A percentile compares a stretch with the other conserved stretches of the same genome.
phyloP scores from a whole-genome alignment of 1,140 invertebrate species.

The Drosophila sulfurigaster region DNA sequence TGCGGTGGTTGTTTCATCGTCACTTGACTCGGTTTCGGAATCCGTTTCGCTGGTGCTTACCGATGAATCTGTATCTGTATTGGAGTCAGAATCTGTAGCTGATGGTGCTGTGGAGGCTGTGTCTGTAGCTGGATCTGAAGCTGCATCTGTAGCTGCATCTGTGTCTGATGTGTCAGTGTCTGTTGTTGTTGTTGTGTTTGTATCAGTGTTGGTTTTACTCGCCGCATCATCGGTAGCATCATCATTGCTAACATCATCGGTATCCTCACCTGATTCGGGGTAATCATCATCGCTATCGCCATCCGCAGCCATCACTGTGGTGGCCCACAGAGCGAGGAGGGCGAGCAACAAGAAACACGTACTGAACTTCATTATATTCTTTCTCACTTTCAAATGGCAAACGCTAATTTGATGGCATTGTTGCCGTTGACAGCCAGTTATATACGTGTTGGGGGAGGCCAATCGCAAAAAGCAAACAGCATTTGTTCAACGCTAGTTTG shows the following conservation, averaged over 20 bases:
- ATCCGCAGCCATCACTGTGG: background rate
- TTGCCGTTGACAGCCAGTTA: constrained; percentile 19
- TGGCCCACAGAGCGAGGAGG: constrained; percentile 36
- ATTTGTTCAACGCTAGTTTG: constrained; percentile 2
- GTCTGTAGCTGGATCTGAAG: background rate
- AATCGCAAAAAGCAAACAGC: background rate
- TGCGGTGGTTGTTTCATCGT: background rate
- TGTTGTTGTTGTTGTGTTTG: background rate
- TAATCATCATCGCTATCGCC: background rate
- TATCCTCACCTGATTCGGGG: constrained; percentile 10
- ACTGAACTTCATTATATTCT: constrained; percentile 56
- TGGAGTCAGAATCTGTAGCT: background rate
- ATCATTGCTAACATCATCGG: background rate
- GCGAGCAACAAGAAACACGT: constrained; percentile 44
- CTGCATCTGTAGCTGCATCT: background rate
- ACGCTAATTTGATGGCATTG: constrained; percentile 9
- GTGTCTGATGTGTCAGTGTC: background rate
- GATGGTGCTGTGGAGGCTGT: too few species aligned
- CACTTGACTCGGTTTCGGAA: background rate
- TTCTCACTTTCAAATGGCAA: constrained; percentile 27
- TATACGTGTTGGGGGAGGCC: constrained; percentile 39
- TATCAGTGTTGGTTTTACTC: background rate
- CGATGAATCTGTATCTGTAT: background rate
- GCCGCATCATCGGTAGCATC: constrained; percentile 1
- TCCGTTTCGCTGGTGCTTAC: background rate